phyloP scores from a whole-genome alignment of 2,113 vertebrate genomes.

The Formicarius rufipectus region DNA sequence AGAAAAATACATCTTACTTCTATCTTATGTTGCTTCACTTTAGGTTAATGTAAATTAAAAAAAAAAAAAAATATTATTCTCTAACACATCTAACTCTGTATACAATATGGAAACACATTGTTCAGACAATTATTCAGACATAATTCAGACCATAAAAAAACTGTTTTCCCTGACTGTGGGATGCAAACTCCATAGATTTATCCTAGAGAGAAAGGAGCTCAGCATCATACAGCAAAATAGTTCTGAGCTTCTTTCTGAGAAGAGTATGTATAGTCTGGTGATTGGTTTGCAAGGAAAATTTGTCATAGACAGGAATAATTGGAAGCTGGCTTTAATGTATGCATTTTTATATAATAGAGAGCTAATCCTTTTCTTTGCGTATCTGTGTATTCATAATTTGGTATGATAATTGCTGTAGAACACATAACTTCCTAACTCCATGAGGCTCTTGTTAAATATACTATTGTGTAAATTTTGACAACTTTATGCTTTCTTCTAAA shows the following conservation, averaged over 20 bases:
- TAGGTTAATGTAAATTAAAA: not conserved
- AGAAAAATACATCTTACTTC: not conserved
- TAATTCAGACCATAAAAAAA: not conserved
- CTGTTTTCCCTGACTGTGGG: not conserved
- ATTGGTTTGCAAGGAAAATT: not conserved
- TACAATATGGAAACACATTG: rapidly evolving
- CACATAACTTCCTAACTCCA: not conserved
- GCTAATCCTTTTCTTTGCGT: not conserved
- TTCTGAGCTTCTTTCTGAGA: not conserved
- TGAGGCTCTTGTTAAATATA: not conserved
- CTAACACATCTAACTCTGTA: not conserved
- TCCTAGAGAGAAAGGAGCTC: not conserved
- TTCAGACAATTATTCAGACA: not conserved
- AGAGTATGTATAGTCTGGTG: not conserved
- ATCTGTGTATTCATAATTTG: not conserved
- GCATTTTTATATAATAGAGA: not conserved
- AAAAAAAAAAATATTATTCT: not conserved
- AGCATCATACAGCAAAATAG: not conserved
- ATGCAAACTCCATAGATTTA: not conserved
- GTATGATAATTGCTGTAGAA: not conserved
- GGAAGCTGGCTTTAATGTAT: not conserved
- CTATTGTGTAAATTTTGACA: not conserved
- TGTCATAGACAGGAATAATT: not conserved
- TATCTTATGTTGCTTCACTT: not conserved
- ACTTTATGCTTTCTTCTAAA: not conserved